Base-by-base conservation (phyloP, 2,113 vertebrate genomes). In the Chloropsis cyanopogon region DNA sequence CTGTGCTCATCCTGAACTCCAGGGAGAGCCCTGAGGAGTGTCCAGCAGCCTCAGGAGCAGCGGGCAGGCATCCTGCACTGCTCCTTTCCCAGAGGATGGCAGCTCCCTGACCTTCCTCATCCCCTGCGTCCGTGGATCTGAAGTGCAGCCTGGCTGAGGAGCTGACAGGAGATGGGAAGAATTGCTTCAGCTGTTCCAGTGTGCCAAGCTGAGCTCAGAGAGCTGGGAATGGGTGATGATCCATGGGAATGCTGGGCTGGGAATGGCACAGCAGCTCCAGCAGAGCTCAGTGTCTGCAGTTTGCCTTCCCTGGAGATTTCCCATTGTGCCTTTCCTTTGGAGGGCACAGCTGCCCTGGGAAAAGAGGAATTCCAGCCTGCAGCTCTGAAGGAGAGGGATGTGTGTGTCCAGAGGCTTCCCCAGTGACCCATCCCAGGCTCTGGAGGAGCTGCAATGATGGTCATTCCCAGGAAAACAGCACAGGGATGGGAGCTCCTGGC, bases 221-320 rank as follows among this genome's bases (percentile, higher is more conserved):
- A 0, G 49, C 66, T 93, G 73, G 44, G 66, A 59, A 73, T 1
- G 47, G 21, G 64, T 26, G 64, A 0, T 15, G 24, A n/a, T 85
- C 54, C 83, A 9, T 24, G 42, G 88, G 24, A 66, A 9, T 11
- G 29, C 57, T 73, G 53, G 72, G 46, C 72, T 41, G 16, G 57
- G 7, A 68, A 10, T 18, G 92, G 77, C 46, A 4, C 50, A 57
- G 39, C 39, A 21, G 86, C 80, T 59, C 7, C 80, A 3, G 80
- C 83, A 63, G 63, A 41, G 83, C 52, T 71, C 42, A 0, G 47
- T 1, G 1, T 2, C 13, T 1, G 20, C 37, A 6, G 1, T 49
- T 92, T 54, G 54, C 78, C 88, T 92, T 93, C 91, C 19, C 50
- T 31, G 50, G 18, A 18, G 46, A 23, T 11, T 25, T 29, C 52